Evolutionary conservation across 2,797 vertebrate species (phyloP).

Genomic region (Alauda arvensis): DNA sequence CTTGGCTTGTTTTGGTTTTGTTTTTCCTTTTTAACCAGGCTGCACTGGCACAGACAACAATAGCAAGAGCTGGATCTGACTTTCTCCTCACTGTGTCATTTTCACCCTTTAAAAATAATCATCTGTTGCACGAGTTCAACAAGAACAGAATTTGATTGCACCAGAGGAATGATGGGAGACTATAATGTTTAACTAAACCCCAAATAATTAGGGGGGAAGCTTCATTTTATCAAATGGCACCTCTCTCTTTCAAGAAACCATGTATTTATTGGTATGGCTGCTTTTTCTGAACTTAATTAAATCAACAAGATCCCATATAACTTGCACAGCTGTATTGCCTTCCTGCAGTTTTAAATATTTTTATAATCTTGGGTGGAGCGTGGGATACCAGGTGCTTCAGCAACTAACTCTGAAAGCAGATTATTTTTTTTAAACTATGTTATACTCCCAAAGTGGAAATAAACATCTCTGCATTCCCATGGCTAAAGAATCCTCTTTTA

Average conservation of each 20-base stretch:
- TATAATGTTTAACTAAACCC: not conserved
- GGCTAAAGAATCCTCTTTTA: constrained; percentile 48
- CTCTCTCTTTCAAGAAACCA: not conserved
- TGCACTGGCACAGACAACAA: not conserved
- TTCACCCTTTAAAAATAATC: not conserved
- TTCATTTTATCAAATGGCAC: not conserved
- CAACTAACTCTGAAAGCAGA: constrained; percentile 29
- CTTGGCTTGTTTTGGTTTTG: not conserved
- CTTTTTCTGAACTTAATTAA: constrained; percentile 13
- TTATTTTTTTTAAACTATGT: constrained; percentile 7
- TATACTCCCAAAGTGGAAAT: constrained; percentile 43
- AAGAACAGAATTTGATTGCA: not conserved
- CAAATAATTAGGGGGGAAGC: not conserved
- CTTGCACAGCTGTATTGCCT: constrained; percentile 49
- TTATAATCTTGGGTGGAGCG: constrained; percentile 38
- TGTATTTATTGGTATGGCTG: not conserved
- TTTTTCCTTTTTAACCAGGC: not conserved
- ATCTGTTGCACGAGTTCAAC: not conserved
- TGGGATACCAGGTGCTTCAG: constrained; percentile 57
- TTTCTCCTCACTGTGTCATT: not conserved
- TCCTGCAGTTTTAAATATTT: constrained; percentile 46
- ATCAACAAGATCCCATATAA: constrained; percentile 1
- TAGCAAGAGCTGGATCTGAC: not conserved
- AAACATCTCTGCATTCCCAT: constrained; percentile 46
- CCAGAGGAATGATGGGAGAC: not conserved